Conservation (phyloP, 2,888 invertebrate species). For the Lasioglossum lativentre region DNA sequence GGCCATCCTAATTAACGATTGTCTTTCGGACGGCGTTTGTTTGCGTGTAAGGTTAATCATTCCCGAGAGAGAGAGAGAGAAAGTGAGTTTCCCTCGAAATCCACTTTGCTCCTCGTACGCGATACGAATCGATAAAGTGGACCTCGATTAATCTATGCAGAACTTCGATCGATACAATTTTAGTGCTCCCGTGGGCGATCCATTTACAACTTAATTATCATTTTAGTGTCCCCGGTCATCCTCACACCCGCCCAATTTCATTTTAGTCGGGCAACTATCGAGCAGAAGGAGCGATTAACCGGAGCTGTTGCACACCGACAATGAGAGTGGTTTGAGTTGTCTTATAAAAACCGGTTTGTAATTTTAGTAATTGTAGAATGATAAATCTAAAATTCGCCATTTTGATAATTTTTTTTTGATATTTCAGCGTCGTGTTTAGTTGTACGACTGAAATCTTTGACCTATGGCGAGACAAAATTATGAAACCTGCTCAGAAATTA, state of each 20-base stretch:
- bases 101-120: not conserved
- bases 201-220: not conserved
- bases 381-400: too few species aligned
- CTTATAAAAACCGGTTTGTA: not conserved
- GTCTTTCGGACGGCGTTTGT: not conserved
- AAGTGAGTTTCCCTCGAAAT: not conserved
- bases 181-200: not conserved
- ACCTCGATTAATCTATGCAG: not conserved
- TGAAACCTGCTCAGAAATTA: not conserved
- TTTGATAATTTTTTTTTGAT: too few species aligned
- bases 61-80: not conserved
- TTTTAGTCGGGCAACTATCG: not conserved
- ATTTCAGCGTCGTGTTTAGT: not conserved
- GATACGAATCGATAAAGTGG: not conserved
- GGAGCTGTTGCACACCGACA: not conserved
- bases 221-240: not conserved
- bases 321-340: not conserved
- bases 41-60: not conserved
- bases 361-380: too few species aligned
- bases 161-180: not conserved
- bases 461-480: not conserved
- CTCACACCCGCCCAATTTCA: not conserved
- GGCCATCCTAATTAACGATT: constrained; percentile 30
- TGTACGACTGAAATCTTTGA: too few species aligned
- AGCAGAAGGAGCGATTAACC: not conserved